phyloP scores from a whole-genome alignment of 2,797 vertebrate genomes.

The Cuculus canorus region DNA sequence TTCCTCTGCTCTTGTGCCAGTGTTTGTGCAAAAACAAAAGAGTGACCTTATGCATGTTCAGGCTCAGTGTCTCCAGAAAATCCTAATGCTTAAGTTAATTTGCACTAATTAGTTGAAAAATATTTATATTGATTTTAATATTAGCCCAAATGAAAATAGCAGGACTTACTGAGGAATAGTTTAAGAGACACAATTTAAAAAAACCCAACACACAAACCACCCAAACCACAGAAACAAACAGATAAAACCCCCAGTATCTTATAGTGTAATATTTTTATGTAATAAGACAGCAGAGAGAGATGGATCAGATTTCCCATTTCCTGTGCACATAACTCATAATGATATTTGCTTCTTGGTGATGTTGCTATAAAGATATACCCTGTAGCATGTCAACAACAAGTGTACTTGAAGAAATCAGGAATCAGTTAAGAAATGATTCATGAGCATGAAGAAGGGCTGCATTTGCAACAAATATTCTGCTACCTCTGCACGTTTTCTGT shows the following conservation, averaged over 20 bases:
- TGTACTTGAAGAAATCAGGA: background rate
- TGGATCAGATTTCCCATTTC: slow-evolving; percentile 6
- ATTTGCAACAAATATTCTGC: background rate
- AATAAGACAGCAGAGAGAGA: background rate
- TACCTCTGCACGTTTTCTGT: background rate
- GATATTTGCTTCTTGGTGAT: slow-evolving; percentile 6
- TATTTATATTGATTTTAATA: background rate
- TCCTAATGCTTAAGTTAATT: background rate
- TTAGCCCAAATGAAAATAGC: background rate
- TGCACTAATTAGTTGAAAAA: background rate
- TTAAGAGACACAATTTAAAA: background rate
- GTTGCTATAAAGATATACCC: background rate
- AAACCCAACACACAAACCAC: background rate
- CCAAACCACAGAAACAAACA: background rate
- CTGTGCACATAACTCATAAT: background rate
- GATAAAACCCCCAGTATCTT: background rate
- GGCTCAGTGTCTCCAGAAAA: background rate
- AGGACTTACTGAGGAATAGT: background rate
- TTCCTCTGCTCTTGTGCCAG: background rate
- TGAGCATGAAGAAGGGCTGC: background rate
- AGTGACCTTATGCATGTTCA: background rate
- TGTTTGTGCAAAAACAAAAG: background rate
- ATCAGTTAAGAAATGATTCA: slow-evolving; percentile 46
- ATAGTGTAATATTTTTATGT: background rate
- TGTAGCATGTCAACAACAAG: background rate